Evolutionary conservation across 2,113 vertebrate genomes (phyloP).

Genomic region (Nannobrachium achirus): DNA sequence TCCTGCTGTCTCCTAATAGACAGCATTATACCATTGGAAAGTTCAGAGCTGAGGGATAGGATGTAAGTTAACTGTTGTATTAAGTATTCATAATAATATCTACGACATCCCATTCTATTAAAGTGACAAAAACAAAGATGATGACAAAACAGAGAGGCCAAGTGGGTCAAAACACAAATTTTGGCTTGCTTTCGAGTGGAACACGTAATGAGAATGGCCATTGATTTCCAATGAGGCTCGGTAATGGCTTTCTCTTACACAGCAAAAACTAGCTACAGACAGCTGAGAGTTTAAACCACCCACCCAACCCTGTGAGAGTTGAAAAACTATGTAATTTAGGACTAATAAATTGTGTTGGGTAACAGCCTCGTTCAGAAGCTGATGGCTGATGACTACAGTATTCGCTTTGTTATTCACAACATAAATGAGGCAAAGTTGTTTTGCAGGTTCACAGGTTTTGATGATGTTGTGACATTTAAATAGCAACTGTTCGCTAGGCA

Average conservation of each 20-base stretch:
- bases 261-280: conserved; percentile 14
- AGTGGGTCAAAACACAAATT: not conserved
- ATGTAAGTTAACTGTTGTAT: too few relatives aligned
- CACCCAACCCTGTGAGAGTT: conserved; percentile 4
- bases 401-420: not conserved
- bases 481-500: not conserved
- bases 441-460: not conserved
- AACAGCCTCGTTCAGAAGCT: too few relatives aligned
- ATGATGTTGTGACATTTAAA: not conserved
- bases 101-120: not conserved
- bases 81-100: too few relatives aligned
- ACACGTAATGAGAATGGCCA: conserved; percentile 1
- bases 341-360: not conserved
- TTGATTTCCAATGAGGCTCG: conserved; percentile 46
- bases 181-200: not conserved
- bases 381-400: not conserved
- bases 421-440: not conserved
- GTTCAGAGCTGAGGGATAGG: not conserved
- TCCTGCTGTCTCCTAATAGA: not conserved
- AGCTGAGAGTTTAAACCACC: not conserved
- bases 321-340: not conserved
- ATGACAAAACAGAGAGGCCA: not conserved
- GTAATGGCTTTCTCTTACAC: conserved; percentile 36
- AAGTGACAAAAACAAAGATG: not conserved
- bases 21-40: not conserved